Evolutionary conservation across 2,888 invertebrate genomes (phyloP), one percentile per base, ranked within the genome.

Genomic region (Buathra laborator): DNA sequence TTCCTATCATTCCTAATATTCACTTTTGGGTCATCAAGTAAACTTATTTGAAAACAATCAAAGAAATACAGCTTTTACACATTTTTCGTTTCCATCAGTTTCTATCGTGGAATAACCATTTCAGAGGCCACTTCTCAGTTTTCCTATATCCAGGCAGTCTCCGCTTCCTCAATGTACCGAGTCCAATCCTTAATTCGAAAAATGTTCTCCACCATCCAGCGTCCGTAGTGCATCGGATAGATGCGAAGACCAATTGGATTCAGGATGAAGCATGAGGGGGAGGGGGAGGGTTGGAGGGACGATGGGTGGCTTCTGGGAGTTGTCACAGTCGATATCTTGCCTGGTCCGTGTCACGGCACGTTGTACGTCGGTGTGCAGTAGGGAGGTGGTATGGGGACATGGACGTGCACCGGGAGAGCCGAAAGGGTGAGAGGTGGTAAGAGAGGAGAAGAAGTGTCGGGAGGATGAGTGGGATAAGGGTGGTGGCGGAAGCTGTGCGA

Each of bases 321-420:
- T 92, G 92, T 91, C 90, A 90, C 90, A 92, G 93, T 92, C 93
- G 93, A 93, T 93, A 93, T 92, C 92, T 93, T 89, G 90, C 89
- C 90, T 88, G 90, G 88, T 90, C 90, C 89, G 91, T 92, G 92
- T 92, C 91, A 92, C 89, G 89, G 88, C 24, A 48, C 53, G 64
- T 46, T 75, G 59, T 71, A 81, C 64, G 71, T 66, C 44, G n/a
- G 59, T 68, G 77, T 72, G 76, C 68, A 56, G 66, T 67, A 74
- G 19, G 74, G 77, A 46, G 53, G 77, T n/a, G 53, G 77, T n/a
- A 64, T 44, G 81, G 62, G 16, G 53, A 66, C 59, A 53, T 72
- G 85, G 72, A 85, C 80, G 85, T 85, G 85, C 76, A 76, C 71
- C 79, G 44, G 6, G 76, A 85, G 89, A 89, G 89, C 88, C 85